Evolutionary conservation across 2,113 vertebrate genomes (phyloP).

Genomic region (Chaetura pelagica): DNA sequence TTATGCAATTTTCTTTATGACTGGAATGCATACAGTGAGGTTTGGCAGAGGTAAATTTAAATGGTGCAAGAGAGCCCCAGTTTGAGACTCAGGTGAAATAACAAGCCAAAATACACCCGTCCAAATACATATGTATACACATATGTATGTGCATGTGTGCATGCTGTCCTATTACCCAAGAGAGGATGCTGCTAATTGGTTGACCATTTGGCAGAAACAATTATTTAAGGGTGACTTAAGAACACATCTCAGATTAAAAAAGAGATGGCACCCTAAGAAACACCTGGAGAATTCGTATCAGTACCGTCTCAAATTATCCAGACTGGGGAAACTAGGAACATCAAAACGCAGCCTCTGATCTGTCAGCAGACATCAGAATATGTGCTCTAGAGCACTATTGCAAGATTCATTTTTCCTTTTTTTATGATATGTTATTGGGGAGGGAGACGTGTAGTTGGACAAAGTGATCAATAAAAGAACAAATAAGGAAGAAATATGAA

Average conservation of each 20-base stretch:
- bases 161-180: background rate
- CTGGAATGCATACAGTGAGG: background rate
- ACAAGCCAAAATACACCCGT: background rate
- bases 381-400: background rate
- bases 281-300: background rate
- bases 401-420: conserved; percentile 30
- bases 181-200: background rate
- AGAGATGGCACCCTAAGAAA: background rate
- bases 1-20: background rate
- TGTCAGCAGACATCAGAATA: background rate
- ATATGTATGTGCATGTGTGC: background rate
- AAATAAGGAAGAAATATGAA: conserved; percentile 17
- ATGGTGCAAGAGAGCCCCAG: background rate
- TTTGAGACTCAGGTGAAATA: conserved; percentile 21
- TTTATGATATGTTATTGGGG: background rate
- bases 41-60: background rate
- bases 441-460: background rate
- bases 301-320: background rate
- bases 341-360: accelerated
- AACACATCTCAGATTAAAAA: background rate
- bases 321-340: background rate
- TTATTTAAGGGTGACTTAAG: background rate
- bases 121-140: accelerated
- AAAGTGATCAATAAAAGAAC: conserved; percentile 37
- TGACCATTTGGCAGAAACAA: background rate